Conservation (phyloP, 2,888 invertebrate species). For the Scaptomyza polygonia region DNA sequence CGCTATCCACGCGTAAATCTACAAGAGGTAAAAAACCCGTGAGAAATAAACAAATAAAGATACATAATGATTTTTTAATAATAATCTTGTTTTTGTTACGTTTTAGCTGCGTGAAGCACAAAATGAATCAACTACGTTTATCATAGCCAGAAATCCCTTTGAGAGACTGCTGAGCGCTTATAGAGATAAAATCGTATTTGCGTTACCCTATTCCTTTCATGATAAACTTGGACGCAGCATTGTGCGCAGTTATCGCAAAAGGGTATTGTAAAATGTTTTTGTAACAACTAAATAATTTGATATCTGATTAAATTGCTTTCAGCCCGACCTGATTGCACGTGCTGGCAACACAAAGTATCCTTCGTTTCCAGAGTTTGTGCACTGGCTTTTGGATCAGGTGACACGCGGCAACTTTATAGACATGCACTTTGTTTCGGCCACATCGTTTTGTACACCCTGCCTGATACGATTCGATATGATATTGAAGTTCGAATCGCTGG, state of each 20-base stretch:
- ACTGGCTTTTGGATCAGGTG: constrained; percentile 90
- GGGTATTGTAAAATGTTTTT: constrained; percentile 50
- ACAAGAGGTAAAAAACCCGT: constrained; percentile 85
- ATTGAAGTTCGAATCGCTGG: constrained; percentile 92
- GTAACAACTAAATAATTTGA: too few species aligned
- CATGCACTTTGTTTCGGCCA: constrained; percentile 95
- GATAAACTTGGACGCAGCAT: constrained; percentile 92
- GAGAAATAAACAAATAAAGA: background rate
- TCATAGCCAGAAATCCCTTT: constrained; percentile 92
- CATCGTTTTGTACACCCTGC: constrained; percentile 93
- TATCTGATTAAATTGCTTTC: background rate
- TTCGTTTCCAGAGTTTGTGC: constrained; percentile 92
- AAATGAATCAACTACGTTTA: constrained; percentile 90
- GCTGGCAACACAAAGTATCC: constrained; percentile 87
- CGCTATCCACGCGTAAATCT: constrained; percentile 91
- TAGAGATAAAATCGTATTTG: constrained; percentile 93
- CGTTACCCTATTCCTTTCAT: constrained; percentile 92
- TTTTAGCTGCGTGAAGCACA: constrained; percentile 88
- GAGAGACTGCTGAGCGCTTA: constrained; percentile 92
- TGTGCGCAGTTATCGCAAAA: constrained; percentile 89
- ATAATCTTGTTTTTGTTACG: background rate
- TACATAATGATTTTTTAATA: too few species aligned
- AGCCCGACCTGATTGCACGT: constrained; percentile 60
- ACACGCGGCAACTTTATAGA: constrained; percentile 87
- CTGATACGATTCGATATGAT: constrained; percentile 92